Percentiles rank a stretch among this genome's conserved stretches.
Conservation (phyloP, 2,113 vertebrate species). For the Zootoca vivipara region DNA sequence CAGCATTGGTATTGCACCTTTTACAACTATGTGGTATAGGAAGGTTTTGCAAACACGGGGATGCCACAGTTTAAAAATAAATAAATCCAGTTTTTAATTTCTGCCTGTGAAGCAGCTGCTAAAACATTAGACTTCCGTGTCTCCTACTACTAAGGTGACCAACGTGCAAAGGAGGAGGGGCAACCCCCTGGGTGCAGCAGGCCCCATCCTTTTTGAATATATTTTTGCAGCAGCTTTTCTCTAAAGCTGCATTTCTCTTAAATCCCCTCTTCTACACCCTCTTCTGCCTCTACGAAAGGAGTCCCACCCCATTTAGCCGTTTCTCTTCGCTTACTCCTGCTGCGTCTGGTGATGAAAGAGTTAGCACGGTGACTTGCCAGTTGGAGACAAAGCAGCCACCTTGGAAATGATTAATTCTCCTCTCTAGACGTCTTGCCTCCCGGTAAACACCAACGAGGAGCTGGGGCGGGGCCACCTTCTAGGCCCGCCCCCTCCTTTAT, state of each 20-base stretch:
- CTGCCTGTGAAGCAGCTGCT: not conserved
- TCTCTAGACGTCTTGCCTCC: not conserved
- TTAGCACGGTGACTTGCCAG: not conserved
- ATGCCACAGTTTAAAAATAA: not conserved
- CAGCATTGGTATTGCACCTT: not conserved
- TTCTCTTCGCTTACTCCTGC: not conserved
- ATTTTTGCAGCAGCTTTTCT: not conserved
- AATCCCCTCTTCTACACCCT: not conserved
- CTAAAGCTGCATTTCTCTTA: not conserved
- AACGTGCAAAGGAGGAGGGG: no score
- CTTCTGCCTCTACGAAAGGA: not conserved
- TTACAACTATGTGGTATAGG: not conserved
- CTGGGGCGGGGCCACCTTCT: not conserved
- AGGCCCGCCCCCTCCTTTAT: conserved; percentile 38
- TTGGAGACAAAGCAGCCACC: not conserved
- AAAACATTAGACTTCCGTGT: not conserved
- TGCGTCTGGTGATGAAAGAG: not conserved
- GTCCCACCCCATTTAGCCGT: not conserved
- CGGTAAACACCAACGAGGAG: not conserved
- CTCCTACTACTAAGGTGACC: not conserved
- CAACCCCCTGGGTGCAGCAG: no score
- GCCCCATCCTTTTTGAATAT: not conserved
- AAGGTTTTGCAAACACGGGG: not conserved
- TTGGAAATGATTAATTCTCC: no score
- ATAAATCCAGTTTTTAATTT: not conserved